Percentiles rank a stretch among this genome's conserved stretches.
These are phyloP conservation scores for Crenuchus spilurus DNA, from an alignment of 2,797 vertebrate species.

Conservation along the genomic window DNA sequence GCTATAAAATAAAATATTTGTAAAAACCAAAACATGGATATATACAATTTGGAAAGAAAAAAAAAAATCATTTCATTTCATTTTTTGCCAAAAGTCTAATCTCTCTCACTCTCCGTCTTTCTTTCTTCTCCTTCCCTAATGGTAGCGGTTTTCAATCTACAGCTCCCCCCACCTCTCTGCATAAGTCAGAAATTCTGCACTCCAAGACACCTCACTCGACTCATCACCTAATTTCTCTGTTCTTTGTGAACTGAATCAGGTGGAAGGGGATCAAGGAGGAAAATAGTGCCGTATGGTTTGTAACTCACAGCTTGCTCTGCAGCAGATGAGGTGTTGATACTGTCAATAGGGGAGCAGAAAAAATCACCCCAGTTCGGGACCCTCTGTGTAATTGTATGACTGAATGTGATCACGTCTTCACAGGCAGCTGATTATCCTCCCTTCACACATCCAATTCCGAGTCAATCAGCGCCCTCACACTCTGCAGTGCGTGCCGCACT, in stretches of 20 bases:
- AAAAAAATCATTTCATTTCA: too few relatives aligned
- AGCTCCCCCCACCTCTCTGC: background rate
- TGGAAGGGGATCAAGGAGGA: background rate
- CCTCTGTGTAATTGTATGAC: conserved; percentile 11
- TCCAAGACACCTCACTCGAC: conserved; percentile 3
- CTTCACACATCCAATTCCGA: conserved; percentile 36
- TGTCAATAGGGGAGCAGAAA: conserved; percentile 1
- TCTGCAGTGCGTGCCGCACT: conserved; percentile 14
- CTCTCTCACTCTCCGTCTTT: background rate
- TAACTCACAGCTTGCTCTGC: conserved; percentile 7
- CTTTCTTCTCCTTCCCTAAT: background rate
- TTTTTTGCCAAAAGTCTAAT: too few relatives aligned
- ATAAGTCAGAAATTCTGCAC: background rate
- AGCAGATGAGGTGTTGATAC: conserved; percentile 12
- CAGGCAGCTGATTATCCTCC: conserved; percentile 44
- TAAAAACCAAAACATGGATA: too few relatives aligned
- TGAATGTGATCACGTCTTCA: conserved; percentile 41
- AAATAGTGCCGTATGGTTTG: background rate
- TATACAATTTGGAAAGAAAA: too few relatives aligned
- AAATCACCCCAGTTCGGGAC: background rate
- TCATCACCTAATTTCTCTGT: background rate
- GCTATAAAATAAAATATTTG: too few relatives aligned
- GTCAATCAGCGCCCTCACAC: conserved; percentile 35
- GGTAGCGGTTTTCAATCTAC: conserved; percentile 8
- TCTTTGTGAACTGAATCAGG: conserved; percentile 11